A percentile compares a stretch with the other conserved stretches of the same genome.
These are phyloP conservation scores for Craniophora ligustri DNA, from an alignment of 2,888 invertebrate species.

Conservation along the genomic window DNA sequence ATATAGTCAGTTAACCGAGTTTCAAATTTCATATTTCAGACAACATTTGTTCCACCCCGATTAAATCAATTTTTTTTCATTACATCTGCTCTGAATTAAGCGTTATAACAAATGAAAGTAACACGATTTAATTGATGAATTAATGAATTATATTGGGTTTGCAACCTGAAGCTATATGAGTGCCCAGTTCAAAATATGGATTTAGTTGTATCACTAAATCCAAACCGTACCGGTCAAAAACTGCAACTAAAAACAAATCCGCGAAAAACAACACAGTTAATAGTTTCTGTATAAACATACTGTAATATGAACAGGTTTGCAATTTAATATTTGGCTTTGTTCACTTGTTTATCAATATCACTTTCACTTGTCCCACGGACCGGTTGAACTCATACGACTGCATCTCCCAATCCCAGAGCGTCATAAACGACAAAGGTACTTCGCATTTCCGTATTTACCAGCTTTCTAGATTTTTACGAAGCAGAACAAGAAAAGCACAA, in stretches of 20 bases:
- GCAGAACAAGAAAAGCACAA: constrained; percentile 12
- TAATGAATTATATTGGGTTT: no score
- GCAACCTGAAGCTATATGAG: no score
- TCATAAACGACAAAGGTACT: constrained; percentile 18
- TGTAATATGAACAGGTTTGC: no score
- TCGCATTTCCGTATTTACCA: constrained; percentile 8
- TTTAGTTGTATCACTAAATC: no score
- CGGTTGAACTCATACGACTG: constrained; percentile 27
- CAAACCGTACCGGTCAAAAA: no score
- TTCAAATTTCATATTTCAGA: constrained; percentile 46
- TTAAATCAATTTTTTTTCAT: constrained; percentile 41
- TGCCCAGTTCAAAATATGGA: no score
- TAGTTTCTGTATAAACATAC: no score
- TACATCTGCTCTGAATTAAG: constrained; percentile 37
- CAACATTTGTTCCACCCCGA: constrained; percentile 51
- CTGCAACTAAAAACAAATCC: no score
- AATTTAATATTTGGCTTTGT: no score
- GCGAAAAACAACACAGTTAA: no score
- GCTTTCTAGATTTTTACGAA: constrained; percentile 25
- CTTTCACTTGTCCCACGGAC: constrained; percentile 48
- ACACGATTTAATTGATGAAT: constrained; percentile 11
- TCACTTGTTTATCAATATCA: constrained; percentile 36
- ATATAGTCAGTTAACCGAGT: constrained; percentile 50
- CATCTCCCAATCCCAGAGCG: constrained; percentile 29
- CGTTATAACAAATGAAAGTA: constrained; percentile 44